Evolutionary conservation across 2,888 invertebrate genomes (phyloP).

Genomic region (Listrodromus nycthemerus): DNA sequence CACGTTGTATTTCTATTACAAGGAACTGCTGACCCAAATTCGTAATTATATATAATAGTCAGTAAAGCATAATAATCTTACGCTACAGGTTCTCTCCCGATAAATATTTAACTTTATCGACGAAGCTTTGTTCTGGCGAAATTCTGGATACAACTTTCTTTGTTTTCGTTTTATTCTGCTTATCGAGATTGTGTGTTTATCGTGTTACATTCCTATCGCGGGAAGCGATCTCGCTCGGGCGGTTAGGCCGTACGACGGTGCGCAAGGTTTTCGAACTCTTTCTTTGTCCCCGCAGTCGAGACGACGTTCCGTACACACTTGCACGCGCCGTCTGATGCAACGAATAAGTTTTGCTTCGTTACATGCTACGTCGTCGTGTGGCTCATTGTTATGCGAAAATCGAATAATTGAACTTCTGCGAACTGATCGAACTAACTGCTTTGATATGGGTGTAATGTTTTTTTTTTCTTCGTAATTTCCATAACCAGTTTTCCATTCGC

Average conservation of each 20-base stretch:
- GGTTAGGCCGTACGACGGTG: background rate
- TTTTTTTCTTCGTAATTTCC: conserved; percentile 4
- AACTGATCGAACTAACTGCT: background rate
- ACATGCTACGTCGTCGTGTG: conserved; percentile 19
- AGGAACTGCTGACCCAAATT: background rate
- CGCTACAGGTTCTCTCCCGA: no score
- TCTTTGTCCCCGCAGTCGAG: conserved; percentile 37
- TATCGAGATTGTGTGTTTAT: background rate
- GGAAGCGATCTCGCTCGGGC: background rate
- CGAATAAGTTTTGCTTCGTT: conserved; percentile 29
- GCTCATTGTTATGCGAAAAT: conserved; percentile 13
- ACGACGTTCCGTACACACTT: conserved; percentile 11
- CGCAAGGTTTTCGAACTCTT: conserved; percentile 51
- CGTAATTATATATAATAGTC: background rate
- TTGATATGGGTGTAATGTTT: background rate
- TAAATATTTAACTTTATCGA: background rate
- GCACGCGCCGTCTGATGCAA: conserved; percentile 34
- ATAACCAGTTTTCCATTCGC: conserved; percentile 24
- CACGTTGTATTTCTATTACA: background rate
- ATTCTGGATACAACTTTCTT: background rate
- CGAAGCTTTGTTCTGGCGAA: background rate
- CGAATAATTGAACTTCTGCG: conserved; percentile 29
- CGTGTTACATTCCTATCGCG: background rate
- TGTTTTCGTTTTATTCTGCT: background rate
- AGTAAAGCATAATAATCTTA: no score